Percentiles rank a stretch among this genome's conserved stretches.
phyloP scores from a whole-genome alignment of 2,888 invertebrate species.

The Crioceris asparagi region DNA sequence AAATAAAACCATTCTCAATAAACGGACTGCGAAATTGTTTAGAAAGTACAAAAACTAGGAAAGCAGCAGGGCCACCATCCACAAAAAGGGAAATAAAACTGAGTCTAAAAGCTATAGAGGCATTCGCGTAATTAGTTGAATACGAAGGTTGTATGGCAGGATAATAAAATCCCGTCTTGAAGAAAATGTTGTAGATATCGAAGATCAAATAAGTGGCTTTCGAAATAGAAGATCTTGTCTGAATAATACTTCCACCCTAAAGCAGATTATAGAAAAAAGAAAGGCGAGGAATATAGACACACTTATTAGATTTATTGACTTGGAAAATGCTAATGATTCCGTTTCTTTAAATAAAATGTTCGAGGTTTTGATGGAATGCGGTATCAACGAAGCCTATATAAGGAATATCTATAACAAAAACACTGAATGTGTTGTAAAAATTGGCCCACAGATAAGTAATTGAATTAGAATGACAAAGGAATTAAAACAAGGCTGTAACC shows the following conservation, averaged over 20 bases:
- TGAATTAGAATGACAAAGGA: no score
- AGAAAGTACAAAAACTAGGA: no score
- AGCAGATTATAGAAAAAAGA: slow-evolving; percentile 3
- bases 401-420: background rate
- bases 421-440: background rate
- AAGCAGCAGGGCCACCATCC: no score
- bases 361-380: background rate
- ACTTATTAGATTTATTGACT: background rate
- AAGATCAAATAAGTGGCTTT: slow-evolving; percentile 3
- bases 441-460: background rate
- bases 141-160: no score
- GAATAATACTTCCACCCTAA: background rate
- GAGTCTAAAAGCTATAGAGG: background rate
- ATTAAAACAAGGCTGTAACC: background rate
- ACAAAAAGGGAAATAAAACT: background rate
- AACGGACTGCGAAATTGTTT: no score
- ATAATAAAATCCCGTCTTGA: no score
- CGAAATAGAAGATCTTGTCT: slow-evolving; percentile 1
- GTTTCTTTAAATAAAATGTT: background rate
- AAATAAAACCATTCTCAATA: no score
- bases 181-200: background rate
- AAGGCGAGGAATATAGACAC: background rate
- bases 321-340: background rate
- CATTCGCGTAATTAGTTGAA: background rate
- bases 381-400: background rate